Evolutionary conservation across 2,888 invertebrate genomes (phyloP), one percentile per base, ranked within the genome.

Genomic region (Cantharis lateralis): DNA sequence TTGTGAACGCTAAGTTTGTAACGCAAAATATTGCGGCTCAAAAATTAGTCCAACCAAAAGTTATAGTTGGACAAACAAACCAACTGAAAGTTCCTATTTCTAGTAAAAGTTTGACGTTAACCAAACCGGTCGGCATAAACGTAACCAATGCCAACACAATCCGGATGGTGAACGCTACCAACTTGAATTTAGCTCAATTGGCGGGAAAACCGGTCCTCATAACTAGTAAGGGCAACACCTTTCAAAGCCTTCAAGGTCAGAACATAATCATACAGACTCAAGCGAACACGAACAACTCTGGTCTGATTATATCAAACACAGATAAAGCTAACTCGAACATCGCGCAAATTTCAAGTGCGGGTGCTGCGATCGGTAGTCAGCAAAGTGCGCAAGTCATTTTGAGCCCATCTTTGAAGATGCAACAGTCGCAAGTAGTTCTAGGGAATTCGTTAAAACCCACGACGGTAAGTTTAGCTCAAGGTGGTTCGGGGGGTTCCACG

Each of bases 181-280:
- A 88, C 77, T 82, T 90, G 69, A 90, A 91, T 83, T 84, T 91
- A 74, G 89, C 91, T 1, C 90, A 91, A 75, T 87, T 91, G 28
- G 90, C 89, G 68, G 91, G 91, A 9, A 91, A 91, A 84, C 91
- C 91, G 24, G 89, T 91, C 13, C 86, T 91, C 70, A 86, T 91
- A 68, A 89, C 91, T 0, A 89, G 89, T 81, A 88, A 89, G 83
- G 85, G 87, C 16, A 86, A 85, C 62, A 84, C 87, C 5, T 84
- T 88, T 71, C 88, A 87, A 78, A 87, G 85, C 76, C 81, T 88
- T 24, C 87, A 88, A 80, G 87, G 87, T 10, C 89, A 89, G 79
- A 87, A 88, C 79, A 88, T 89, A 1, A 89, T 90, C 68, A 85
- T 90, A 28, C 89, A 89, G 81, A 83, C 86, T 66, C 87, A 87